Evolutionary conservation across 2,113 vertebrate genomes (phyloP), one percentile per base, ranked within the genome.

Genomic region (Planiliza haematocheilus): DNA sequence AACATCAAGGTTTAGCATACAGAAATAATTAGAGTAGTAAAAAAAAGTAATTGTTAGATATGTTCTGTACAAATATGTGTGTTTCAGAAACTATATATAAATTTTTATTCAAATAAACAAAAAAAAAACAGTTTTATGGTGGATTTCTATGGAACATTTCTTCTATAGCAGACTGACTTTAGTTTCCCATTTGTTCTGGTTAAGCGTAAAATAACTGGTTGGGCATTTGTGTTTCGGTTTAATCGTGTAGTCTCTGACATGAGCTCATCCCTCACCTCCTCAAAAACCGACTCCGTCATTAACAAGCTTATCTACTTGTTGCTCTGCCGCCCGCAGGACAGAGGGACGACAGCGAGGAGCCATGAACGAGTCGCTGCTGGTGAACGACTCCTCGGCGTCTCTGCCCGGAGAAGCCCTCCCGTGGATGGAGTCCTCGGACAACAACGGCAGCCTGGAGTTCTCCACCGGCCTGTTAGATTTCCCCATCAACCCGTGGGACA

Each of bases 401-500:
- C 69, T 16, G 43, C 52, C 74, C 2, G 85, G 67, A 53, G 86
- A 83, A 36, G 42, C 74, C 12, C 30, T 84, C 63, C 52, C 84
- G 0, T 92, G 90, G 91, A 64, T 86, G 70, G 90, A 85, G 13
- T 84, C 61, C 36, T 70, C 51, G 0, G 86, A 87, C 84, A 81
- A 64, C 79, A 90, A 94, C 82, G 43, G 79, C 83, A 93, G 66
- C 78, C 77, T 92, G 86, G 94, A 95, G 76, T 92, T 97, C 61
- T 95, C 96, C 10, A 93, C 94, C 0, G 86, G 92, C 17, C 52
- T 91, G 4, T 87, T 94, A 0, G 81, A 89, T 2, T 93, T 94
- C 8, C 74, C 94, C 34, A 93, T 98, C 76, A 99, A 97, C 85
- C 98, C 97, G 0, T 99, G 97, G 97, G 96, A 99, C 83, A 95